Evolutionary conservation across 2,888 invertebrate species (phyloP), one percentile per base, ranked within the genome.

Genomic region (Mactromeris polynyma): DNA sequence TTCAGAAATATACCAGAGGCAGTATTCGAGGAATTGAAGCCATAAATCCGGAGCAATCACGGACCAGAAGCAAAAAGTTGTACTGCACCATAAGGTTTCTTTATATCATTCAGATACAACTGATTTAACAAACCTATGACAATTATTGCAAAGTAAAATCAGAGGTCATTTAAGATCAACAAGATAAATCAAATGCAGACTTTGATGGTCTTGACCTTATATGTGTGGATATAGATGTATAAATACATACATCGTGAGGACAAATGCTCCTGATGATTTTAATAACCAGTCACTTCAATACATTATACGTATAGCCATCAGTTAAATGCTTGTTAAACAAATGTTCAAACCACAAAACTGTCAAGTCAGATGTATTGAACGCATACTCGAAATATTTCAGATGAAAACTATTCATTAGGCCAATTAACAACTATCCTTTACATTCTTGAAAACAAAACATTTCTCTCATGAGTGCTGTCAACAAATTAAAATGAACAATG

Each of bases 341-440:
- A 64, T 64, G 58, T 64, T 64, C 58, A 64, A 26, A 64, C 58
- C 58, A 64, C 58, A 64, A 64, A 64, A 64, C 58, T 64, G 58
- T 64, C 58, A 64, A 6, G 21, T n/a, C n/a, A 26, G 58, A 26
- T 64, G 26, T 64, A 64, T 26, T 26, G 21, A 26, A 64, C 11
- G 58, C 58, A 64, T 64, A 64, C 26, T 64, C 58, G 2, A n/a
- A 64, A 64, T 64, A 64, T 26, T 64, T 64, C 2, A n/a, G 9
- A 64, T 64, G 26, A 64, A 64, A 26, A 64, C 26, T 64, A 26
- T 64, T 64, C 58, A 64, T 64, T 26, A 46, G 46, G 46, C 46
- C 58, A 26, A 26, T 9, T 26, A n/a, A 2, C n/a, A 51, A 51
- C 51, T 21, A 58, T 26, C 58, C 58, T 26, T 64, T 64, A 64